These are phyloP conservation scores for Metellina segmentata DNA, from an alignment of 2,888 invertebrate genomes.

Conservation along the genomic window DNA sequence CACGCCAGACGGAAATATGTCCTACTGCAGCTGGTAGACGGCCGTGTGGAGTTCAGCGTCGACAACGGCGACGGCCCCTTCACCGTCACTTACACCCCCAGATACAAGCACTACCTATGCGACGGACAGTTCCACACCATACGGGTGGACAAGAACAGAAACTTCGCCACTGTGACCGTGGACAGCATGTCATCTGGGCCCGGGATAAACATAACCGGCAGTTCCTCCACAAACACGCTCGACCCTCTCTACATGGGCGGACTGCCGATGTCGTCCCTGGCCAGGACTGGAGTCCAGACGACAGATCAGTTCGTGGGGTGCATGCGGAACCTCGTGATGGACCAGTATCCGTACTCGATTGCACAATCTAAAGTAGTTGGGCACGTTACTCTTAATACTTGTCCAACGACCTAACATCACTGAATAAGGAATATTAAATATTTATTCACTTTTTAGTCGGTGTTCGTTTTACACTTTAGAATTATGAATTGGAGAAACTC, in stretches of 20 bases:
- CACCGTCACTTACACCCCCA: slow-evolving; percentile 86
- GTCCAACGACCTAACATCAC: too few relatives aligned
- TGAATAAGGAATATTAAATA: too few relatives aligned
- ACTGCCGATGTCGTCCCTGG: slow-evolving; percentile 80
- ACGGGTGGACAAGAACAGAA: slow-evolving; percentile 90
- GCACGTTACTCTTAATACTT: slow-evolving; percentile 84
- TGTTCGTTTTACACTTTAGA: too few relatives aligned
- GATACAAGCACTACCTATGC: slow-evolving; percentile 80
- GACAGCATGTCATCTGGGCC: slow-evolving; percentile 89
- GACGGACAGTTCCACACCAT: slow-evolving; percentile 82
- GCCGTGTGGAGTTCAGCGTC: slow-evolving; percentile 90
- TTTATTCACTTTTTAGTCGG: too few relatives aligned
- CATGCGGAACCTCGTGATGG: slow-evolving; percentile 82
- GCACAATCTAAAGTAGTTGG: slow-evolving; percentile 85
- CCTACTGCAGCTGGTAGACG: slow-evolving; percentile 92
- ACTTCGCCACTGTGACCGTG: slow-evolving; percentile 92
- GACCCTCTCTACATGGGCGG: too few relatives aligned
- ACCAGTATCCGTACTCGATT: slow-evolving; percentile 82
- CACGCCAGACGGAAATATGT: slow-evolving; percentile 91
- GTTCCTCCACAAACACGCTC: slow-evolving; percentile 86
- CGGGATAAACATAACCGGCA: slow-evolving; percentile 86
- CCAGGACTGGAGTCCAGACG: slow-evolving; percentile 84
- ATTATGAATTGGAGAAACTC: too few relatives aligned
- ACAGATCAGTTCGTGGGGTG: slow-evolving; percentile 84
- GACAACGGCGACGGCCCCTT: slow-evolving; percentile 92